These are phyloP conservation scores for Florisuga fusca DNA, from an alignment of 2,797 vertebrate species.

Conservation along the genomic window DNA sequence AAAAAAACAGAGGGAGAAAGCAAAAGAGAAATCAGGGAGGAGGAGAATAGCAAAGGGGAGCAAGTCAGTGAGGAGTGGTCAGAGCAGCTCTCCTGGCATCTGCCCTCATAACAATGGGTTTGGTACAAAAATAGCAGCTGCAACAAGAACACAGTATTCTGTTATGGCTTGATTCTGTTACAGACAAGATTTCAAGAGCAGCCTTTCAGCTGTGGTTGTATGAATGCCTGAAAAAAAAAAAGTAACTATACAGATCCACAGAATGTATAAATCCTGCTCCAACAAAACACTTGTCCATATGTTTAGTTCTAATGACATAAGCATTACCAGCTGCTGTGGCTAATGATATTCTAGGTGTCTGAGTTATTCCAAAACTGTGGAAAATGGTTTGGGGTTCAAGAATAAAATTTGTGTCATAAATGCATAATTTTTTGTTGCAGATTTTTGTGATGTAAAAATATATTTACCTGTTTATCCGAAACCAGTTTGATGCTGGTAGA, in stretches of 20 bases:
- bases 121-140: neutral
- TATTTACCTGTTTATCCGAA: neutral
- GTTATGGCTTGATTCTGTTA: neutral
- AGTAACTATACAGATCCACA: neutral
- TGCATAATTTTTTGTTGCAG: neutral
- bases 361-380: neutral
- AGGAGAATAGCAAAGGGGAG: neutral
- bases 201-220: neutral
- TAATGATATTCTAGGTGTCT: conserved; percentile 29
- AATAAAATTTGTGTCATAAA: neutral
- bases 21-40: neutral
- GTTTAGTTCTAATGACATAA: conserved; percentile 47
- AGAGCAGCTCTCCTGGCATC: neutral
- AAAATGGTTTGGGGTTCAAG: neutral
- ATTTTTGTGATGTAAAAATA: neutral
- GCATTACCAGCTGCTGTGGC: conserved; percentile 34
- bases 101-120: neutral
- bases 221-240: neutral
- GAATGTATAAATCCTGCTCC: conserved; percentile 11
- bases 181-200: neutral
- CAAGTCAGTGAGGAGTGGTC: neutral
- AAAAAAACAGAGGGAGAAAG: neutral
- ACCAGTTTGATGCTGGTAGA: neutral
- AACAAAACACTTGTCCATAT: conserved; percentile 39
- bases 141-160: neutral